phyloP scores from a whole-genome alignment of 2,797 vertebrate genomes.

The Discoglossus pictus region DNA sequence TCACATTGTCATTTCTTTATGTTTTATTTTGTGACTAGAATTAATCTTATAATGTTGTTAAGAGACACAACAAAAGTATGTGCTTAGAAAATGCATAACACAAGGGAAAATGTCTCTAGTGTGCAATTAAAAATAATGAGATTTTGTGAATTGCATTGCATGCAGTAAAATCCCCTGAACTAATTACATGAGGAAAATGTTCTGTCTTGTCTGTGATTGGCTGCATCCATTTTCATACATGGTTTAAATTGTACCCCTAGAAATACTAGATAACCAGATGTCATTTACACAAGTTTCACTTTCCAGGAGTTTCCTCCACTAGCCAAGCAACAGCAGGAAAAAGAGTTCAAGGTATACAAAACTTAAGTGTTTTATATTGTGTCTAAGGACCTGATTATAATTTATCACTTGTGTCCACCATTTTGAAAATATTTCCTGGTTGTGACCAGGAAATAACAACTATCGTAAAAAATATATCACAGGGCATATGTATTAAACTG shows the following conservation, averaged over 20 bases:
- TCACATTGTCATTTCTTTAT: too few species aligned
- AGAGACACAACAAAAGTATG: too few species aligned
- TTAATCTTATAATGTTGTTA: too few species aligned
- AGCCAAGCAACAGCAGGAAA: not conserved
- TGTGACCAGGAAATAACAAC: too few species aligned
- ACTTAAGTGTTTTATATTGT: too few species aligned
- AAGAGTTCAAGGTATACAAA: not conserved
- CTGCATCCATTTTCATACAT: constrained; percentile 4
- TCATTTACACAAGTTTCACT: not conserved
- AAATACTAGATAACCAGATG: not conserved
- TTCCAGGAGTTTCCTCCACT: not conserved
- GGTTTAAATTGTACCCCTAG: constrained; percentile 16
- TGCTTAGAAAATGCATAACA: constrained; percentile 13
- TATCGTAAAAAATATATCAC: too few species aligned
- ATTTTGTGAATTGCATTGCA: constrained; percentile 25
- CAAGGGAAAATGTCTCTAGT: not conserved
- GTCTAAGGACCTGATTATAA: too few species aligned
- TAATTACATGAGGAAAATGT: constrained; percentile 14
- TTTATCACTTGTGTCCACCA: too few species aligned
- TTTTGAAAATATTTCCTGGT: too few species aligned
- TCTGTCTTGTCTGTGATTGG: constrained; percentile 11
- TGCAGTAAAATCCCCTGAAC: constrained; percentile 25
- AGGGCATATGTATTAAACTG: too few species aligned
- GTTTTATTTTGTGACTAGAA: too few species aligned
- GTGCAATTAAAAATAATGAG: constrained; percentile 35